phyloP scores from a whole-genome alignment of 1,140 invertebrate species.

The Solenopsis fugax region DNA sequence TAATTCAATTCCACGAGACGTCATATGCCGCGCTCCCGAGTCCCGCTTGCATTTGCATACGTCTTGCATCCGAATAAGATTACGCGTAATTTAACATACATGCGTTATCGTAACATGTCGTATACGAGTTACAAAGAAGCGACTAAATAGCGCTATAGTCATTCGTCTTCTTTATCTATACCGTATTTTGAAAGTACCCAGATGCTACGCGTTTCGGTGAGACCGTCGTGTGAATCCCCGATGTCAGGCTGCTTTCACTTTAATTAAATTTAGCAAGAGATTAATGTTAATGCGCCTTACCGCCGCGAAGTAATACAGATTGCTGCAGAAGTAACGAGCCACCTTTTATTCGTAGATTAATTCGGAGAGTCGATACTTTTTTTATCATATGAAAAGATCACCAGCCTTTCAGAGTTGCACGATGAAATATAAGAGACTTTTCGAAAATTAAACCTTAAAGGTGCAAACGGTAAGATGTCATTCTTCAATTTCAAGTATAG shows the following conservation, averaged over 20 bases:
- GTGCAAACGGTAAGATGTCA: background rate
- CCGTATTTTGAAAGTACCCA: slow-evolving; percentile 69
- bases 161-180: background rate
- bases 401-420: background rate
- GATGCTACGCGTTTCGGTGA: slow-evolving; percentile 6
- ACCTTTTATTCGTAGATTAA: background rate
- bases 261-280: slow-evolving; percentile 72
- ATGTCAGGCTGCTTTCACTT: slow-evolving; percentile 70
- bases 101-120: background rate
- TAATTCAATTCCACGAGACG: slow-evolving; percentile 42
- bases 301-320: slow-evolving; percentile 5
- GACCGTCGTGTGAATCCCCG: slow-evolving; percentile 29
- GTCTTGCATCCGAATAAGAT: slow-evolving; percentile 14
- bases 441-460: background rate
- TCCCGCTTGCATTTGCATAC: slow-evolving; percentile 29
- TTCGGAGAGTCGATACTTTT: background rate
- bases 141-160: slow-evolving; percentile 18
- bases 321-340: background rate
- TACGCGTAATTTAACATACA: background rate
- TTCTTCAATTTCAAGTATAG: background rate
- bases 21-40: background rate
- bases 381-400: background rate
- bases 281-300: slow-evolving; percentile 67
- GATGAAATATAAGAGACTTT: background rate
- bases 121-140: background rate